These are phyloP conservation scores for Balaeniceps rex DNA, from an alignment of 2,113 vertebrate species.

Conservation along the genomic window DNA sequence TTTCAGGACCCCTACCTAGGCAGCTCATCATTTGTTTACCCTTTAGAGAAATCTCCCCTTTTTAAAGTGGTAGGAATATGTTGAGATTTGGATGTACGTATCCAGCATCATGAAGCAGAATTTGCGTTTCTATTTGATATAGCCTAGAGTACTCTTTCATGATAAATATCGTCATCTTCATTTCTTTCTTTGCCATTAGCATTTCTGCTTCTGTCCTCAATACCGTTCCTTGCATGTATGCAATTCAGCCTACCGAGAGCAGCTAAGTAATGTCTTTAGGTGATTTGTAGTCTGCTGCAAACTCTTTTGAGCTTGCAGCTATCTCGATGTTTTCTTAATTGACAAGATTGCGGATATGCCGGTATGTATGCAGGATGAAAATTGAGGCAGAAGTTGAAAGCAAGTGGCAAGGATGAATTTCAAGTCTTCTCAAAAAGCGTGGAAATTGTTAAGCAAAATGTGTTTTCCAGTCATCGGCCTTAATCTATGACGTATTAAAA, in stretches of 20 bases:
- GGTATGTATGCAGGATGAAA: not conserved
- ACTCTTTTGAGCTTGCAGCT: not conserved
- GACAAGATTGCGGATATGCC: not conserved
- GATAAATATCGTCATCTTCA: not conserved
- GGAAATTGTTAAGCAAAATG: not conserved
- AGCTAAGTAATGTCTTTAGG: not conserved
- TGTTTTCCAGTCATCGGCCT: not conserved
- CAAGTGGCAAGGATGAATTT: not conserved
- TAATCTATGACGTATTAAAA: not conserved
- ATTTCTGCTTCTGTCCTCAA: not conserved
- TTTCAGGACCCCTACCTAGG: not conserved
- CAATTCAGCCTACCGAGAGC: not conserved
- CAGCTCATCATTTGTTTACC: not conserved
- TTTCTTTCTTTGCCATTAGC: not conserved
- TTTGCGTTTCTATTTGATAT: constrained; percentile 8
- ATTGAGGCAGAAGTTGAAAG: not conserved
- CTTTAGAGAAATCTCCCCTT: not conserved
- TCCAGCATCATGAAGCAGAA: not conserved
- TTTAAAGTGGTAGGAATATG: not conserved
- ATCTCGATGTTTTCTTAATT: not conserved
- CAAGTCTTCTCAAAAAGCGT: not conserved
- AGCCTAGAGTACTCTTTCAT: not conserved
- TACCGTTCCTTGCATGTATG: accelerated
- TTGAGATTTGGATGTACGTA: not conserved
- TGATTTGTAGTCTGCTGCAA: not conserved